Conservation (phyloP, 2,888 invertebrate species). For the Pantelozetes paolii region DNA sequence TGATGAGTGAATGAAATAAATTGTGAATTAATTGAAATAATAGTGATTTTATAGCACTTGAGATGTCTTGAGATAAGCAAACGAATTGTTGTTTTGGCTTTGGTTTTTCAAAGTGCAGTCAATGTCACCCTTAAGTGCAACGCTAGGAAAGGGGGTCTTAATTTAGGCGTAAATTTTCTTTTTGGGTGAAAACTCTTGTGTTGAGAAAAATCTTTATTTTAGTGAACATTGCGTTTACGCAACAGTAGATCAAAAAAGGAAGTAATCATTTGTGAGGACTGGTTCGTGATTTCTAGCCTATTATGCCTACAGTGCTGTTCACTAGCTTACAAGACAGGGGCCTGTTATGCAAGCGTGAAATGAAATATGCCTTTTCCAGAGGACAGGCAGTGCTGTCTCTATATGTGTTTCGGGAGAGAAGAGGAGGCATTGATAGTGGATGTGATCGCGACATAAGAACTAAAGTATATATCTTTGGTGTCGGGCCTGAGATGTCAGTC, state of each 20-base stretch:
- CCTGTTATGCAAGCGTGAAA: slow-evolving; percentile 6
- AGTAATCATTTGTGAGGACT: slow-evolving; percentile 31
- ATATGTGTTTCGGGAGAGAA: neutral
- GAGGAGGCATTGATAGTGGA: neutral
- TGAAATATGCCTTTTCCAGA: slow-evolving; percentile 4
- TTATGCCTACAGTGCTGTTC: neutral
- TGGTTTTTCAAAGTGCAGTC: no score
- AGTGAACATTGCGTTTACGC: slow-evolving; percentile 3
- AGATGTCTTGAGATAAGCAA: no score
- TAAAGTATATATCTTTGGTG: no score
- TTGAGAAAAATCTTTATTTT: neutral
- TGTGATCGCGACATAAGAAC: neutral
- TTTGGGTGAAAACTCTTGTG: neutral
- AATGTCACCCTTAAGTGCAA: no score
- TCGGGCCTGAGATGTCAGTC: neutral
- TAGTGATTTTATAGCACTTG: no score
- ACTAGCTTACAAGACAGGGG: neutral
- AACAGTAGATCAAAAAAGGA: slow-evolving; percentile 32
- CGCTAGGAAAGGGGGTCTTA: no score
- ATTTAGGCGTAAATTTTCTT: neutral
- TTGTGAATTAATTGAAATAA: no score
- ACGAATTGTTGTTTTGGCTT: no score
- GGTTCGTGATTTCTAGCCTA: slow-evolving; percentile 19
- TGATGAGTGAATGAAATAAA: no score
- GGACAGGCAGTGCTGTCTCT: neutral